Evolutionary conservation across 2,113 vertebrate genomes (phyloP).

Genomic region (Mohoua ochrocephala): DNA sequence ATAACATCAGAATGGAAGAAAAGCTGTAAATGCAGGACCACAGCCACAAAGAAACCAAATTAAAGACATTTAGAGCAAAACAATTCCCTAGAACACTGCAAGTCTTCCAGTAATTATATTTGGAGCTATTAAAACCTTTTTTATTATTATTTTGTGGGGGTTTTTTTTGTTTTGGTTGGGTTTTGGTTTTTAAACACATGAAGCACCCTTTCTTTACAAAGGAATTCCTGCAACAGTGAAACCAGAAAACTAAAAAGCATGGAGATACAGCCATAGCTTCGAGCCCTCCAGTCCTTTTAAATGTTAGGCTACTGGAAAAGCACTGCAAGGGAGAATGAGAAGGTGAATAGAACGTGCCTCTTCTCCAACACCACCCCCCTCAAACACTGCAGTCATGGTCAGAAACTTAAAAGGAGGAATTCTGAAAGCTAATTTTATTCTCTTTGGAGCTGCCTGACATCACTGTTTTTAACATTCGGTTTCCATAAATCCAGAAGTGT

Average conservation of each 20-base stretch:
- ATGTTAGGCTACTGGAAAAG: neutral
- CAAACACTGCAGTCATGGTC: neutral
- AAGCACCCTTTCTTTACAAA: neutral
- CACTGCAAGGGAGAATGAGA: fast-evolving
- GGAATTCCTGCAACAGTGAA: neutral
- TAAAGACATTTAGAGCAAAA: slow-evolving; percentile 6
- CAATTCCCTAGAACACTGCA: neutral
- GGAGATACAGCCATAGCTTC: neutral
- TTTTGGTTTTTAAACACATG: neutral
- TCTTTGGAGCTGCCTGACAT: slow-evolving; percentile 40
- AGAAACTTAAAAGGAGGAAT: slow-evolving; percentile 47
- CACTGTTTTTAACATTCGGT: slow-evolving; percentile 49
- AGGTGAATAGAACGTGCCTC: neutral
- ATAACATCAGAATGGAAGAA: slow-evolving; percentile 33
- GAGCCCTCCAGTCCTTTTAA: neutral
- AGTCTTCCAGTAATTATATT: neutral
- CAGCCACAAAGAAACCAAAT: slow-evolving; percentile 29
- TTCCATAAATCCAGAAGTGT: slow-evolving; percentile 60
- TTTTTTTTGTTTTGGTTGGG: neutral
- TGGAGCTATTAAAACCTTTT: neutral
- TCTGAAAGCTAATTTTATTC: slow-evolving; percentile 32
- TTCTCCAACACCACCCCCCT: neutral
- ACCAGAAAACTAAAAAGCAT: neutral
- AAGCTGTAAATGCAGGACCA: slow-evolving; percentile 18
- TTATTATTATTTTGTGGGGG: neutral